A percentile compares a stretch with the other conserved stretches of the same genome.
Conservation (phyloP, 2,888 invertebrate genomes). For the Rutpela maculata region DNA sequence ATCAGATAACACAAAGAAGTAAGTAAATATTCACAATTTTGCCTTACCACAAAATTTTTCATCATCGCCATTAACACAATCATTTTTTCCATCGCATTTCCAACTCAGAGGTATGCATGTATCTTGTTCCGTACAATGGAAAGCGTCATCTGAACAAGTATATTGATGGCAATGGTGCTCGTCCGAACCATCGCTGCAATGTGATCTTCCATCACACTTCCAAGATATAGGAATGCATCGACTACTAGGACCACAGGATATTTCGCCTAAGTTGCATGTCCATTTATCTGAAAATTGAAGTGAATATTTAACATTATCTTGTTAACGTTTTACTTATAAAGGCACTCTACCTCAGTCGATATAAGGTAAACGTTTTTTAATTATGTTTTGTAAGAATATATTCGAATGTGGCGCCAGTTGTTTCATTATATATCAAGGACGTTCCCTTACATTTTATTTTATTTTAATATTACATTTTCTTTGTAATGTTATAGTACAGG, state of each 20-base stretch:
- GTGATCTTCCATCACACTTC: slow-evolving; percentile 78
- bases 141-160: slow-evolving; percentile 76
- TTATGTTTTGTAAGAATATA: too few relatives aligned
- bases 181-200: slow-evolving; percentile 77
- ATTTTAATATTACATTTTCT: too few relatives aligned
- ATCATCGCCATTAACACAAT: slow-evolving; percentile 78
- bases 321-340: too few relatives aligned
- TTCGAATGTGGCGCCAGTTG: too few relatives aligned
- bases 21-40: slow-evolving; percentile 11
- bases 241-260: slow-evolving; percentile 73
- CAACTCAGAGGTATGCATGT: slow-evolving; percentile 78
- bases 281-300: slow-evolving; percentile 58
- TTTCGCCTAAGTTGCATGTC: slow-evolving; percentile 77
- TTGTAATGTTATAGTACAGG: too few relatives aligned
- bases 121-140: slow-evolving; percentile 77
- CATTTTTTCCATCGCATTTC: slow-evolving; percentile 78
- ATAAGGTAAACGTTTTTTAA: too few relatives aligned
- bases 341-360: too few relatives aligned
- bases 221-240: slow-evolving; percentile 78
- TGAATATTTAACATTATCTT: not conserved
- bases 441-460: too few relatives aligned
- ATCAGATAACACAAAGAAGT: too few relatives aligned
- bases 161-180: slow-evolving; percentile 75
- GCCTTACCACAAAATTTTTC: slow-evolving; percentile 76
- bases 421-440: too few relatives aligned